Evolutionary conservation across 2,113 vertebrate species (phyloP).

Genomic region (Taxidea taxus): DNA sequence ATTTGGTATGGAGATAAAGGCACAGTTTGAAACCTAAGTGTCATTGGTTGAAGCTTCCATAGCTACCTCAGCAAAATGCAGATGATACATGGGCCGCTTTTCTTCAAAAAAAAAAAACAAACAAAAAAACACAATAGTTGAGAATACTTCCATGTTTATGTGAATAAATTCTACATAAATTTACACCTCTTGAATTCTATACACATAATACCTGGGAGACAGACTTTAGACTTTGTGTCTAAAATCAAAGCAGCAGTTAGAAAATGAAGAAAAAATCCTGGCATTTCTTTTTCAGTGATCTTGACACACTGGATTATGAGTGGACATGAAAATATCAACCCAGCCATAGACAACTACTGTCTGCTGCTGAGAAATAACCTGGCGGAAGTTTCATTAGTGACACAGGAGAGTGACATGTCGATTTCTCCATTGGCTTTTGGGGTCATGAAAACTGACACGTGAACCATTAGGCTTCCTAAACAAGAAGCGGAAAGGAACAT

Average conservation of each 20-base stretch:
- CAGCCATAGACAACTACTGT: not conserved
- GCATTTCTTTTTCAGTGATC: slow-evolving; percentile 57
- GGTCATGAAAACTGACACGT: not conserved
- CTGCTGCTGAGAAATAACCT: slow-evolving; percentile 25
- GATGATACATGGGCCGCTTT: not conserved
- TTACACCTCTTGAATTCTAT: slow-evolving; percentile 39
- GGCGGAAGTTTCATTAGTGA: slow-evolving; percentile 24
- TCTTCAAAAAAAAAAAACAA: too few species aligned
- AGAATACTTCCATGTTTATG: not conserved
- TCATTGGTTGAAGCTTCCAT: not conserved
- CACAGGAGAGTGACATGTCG: not conserved
- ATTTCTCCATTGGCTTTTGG: not conserved
- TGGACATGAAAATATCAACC: slow-evolving; percentile 45
- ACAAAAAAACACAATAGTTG: not conserved
- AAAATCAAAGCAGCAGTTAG: slow-evolving; percentile 45
- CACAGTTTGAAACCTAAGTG: not conserved
- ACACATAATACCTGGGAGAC: not conserved
- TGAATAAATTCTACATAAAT: not conserved
- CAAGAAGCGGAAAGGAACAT: not conserved
- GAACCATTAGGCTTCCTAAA: not conserved
- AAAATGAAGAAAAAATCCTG: not conserved
- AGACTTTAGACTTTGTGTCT: slow-evolving; percentile 37
- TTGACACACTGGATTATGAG: slow-evolving; percentile 60
- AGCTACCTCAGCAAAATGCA: not conserved
- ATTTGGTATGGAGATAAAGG: slow-evolving; percentile 12